These are phyloP conservation scores for Drosophila subpulchrella DNA, from an alignment of 1,140 invertebrate species.

Conservation along the genomic window DNA sequence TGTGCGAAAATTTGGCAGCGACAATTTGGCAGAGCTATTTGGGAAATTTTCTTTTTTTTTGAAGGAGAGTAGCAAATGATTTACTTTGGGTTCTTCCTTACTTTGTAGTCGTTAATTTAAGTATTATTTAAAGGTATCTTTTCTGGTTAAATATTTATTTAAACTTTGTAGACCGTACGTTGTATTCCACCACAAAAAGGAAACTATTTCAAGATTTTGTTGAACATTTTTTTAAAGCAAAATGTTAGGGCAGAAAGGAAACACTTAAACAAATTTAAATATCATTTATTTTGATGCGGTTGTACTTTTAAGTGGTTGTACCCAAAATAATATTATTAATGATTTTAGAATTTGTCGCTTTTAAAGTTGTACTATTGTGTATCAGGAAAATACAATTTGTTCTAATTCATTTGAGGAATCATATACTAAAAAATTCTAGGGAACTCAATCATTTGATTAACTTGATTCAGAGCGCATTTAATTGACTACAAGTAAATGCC, in stretches of 20 bases:
- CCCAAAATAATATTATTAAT: too few relatives aligned
- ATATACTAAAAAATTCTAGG: not conserved
- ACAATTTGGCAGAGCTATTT: constrained; percentile 19
- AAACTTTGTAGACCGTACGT: too few relatives aligned
- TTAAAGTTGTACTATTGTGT: not conserved
- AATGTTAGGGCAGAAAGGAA: too few relatives aligned
- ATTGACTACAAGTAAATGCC: constrained; percentile 24
- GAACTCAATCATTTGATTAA: constrained; percentile 15
- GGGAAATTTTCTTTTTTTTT: not conserved
- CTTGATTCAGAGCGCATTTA: constrained; percentile 17
- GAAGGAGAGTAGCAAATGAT: not conserved
- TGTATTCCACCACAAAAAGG: too few relatives aligned
- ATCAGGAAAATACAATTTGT: too few relatives aligned
- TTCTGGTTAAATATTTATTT: too few relatives aligned
- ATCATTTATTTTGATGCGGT: too few relatives aligned
- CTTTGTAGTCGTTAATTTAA: not conserved
- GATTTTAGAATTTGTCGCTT: too few relatives aligned
- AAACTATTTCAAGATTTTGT: too few relatives aligned
- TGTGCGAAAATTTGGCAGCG: constrained; percentile 36
- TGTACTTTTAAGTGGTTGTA: too few relatives aligned
- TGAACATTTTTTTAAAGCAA: too few relatives aligned
- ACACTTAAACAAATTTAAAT: too few relatives aligned
- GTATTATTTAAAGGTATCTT: not conserved
- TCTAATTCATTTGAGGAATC: not conserved
- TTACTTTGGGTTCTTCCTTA: not conserved